Evolutionary conservation across 1,140 invertebrate genomes (phyloP).

Genomic region (Anastrepha obliqua): DNA sequence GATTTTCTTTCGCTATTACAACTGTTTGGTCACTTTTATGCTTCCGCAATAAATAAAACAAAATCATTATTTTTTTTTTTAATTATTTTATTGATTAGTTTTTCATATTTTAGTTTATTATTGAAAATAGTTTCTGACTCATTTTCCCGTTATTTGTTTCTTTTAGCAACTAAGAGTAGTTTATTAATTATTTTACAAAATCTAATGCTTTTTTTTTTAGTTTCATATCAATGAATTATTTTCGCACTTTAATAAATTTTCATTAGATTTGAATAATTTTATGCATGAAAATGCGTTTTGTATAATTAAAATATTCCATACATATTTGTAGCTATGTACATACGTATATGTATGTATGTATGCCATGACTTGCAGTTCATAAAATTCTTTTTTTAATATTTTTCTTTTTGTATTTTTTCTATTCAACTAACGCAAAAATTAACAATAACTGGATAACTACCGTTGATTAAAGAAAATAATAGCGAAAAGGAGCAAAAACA

Average conservation of each 20-base stretch:
- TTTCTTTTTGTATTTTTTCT: constrained; percentile 57
- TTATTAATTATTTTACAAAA: constrained; percentile 46
- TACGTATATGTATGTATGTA: constrained; percentile 5
- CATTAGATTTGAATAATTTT: constrained; percentile 38
- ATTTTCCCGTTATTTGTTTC: constrained; percentile 7
- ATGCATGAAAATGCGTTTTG: background rate
- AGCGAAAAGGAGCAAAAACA: too few relatives aligned
- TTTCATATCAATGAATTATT: background rate
- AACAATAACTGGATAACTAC: too few relatives aligned
- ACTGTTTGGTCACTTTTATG: too few relatives aligned
- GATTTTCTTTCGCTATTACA: too few relatives aligned
- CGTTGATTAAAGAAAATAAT: too few relatives aligned
- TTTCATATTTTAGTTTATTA: constrained; percentile 33
- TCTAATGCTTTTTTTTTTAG: background rate
- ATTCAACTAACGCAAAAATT: constrained; percentile 52
- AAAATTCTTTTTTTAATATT: constrained; percentile 60
- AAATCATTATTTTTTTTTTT: background rate
- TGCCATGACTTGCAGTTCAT: constrained; percentile 46
- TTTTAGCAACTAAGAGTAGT: constrained; percentile 35
- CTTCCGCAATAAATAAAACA: background rate
- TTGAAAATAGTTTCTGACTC: constrained; percentile 13
- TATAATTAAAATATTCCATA: constrained; percentile 1
- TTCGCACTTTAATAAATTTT: constrained; percentile 46
- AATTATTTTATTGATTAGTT: background rate
- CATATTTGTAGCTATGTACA: background rate